Evolutionary conservation across 2,888 invertebrate genomes (phyloP), one percentile per base, ranked within the genome.

Genomic region (Belgica antarctica): DNA sequence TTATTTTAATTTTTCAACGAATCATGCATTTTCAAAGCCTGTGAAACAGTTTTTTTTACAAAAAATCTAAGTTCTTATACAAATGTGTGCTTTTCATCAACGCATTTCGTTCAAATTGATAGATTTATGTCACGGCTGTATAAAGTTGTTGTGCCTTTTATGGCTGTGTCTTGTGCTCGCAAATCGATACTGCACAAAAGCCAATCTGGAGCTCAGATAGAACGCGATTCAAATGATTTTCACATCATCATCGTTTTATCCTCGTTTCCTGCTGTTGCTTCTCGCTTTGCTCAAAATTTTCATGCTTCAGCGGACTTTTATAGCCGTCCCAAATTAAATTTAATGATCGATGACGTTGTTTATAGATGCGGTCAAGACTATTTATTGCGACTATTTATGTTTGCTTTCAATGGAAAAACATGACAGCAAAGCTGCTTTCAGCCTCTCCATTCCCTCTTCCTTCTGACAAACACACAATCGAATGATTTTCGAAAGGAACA

Each of bases 281-380:
- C 52, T 52, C 52, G 41, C 41, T n/a, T 5, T 59, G 24, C 68
- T 22, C 22, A 68, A 41, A 46, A 68, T 25, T 52, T 68, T 57
- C 15, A 68, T 47, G 68, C 57, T 68, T 57, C 24, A 68, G 34
- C 52, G 52, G 22, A 27, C 68, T 68, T 68, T 68, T 68, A 68
- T 68, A 22, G 52, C 25, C 27, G 12, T 52, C 25, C 52, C 28
- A 68, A 68, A 68, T 68, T 68, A 68, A 68, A 68, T 68, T 68
- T 57, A 68, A 57, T 68, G 68, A 68, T 68, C 68, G 57, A 68
- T 68, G 57, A 68, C 52, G 24, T 28, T 68, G 52, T 68, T 68
- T 66, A 66, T 68, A n/a, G 47, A 68, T 57, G 57, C 57, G 68
- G 68, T 68, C 68, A 57, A 66, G 57, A 17, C 59, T 59, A 24